A percentile compares a stretch with the other conserved stretches of the same genome.
These are phyloP conservation scores for Aphidoletes aphidimyza DNA, from an alignment of 2,888 invertebrate genomes.

Conservation along the genomic window DNA sequence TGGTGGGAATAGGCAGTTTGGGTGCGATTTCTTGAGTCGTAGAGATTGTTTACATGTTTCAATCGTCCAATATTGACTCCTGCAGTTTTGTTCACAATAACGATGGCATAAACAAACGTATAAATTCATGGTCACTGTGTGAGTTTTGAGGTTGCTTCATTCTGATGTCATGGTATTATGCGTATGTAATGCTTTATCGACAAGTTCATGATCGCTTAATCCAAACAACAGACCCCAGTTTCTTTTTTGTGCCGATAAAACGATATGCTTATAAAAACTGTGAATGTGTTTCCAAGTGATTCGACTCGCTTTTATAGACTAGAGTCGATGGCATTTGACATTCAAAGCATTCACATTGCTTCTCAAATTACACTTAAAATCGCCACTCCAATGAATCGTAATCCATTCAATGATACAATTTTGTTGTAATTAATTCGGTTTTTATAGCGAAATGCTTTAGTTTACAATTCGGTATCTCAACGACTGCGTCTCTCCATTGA, in stretches of 20 bases:
- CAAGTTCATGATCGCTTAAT: slow-evolving; percentile 9
- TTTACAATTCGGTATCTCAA: not conserved
- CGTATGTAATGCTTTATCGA: not conserved
- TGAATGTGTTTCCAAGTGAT: no score
- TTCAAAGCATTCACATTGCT: no score
- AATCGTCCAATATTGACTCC: not conserved
- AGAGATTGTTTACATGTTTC: not conserved
- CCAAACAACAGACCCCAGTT: not conserved
- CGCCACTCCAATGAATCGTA: no score
- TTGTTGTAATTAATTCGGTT: not conserved
- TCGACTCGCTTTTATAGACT: no score
- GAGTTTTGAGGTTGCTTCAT: not conserved
- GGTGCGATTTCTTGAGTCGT: not conserved
- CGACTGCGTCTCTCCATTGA: not conserved
- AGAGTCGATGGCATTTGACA: no score
- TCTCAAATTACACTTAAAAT: no score
- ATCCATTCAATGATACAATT: no score
- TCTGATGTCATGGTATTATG: slow-evolving; percentile 2
- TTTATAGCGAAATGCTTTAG: not conserved
- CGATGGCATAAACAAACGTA: no score
- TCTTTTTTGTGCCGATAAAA: no score
- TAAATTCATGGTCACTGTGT: not conserved
- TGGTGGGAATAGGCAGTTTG: not conserved
- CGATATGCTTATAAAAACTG: no score
- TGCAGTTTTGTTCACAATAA: slow-evolving; percentile 6